These are phyloP conservation scores for Antheraea assamensis DNA, from an alignment of 2,888 invertebrate genomes.

Conservation along the genomic window DNA sequence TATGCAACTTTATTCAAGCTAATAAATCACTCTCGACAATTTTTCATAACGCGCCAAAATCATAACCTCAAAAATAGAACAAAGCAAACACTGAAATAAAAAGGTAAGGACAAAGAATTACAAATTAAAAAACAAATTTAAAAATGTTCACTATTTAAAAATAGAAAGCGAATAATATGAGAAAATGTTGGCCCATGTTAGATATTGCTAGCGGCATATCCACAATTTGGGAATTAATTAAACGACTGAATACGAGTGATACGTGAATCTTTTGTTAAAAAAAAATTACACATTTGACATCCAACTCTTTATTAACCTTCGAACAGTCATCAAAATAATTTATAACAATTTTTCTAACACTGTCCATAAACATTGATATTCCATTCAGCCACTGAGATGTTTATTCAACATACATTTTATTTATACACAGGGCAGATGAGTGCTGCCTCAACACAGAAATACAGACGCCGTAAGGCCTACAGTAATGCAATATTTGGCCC, in stretches of 20 bases:
- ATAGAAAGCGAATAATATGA: too few relatives aligned
- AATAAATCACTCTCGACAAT: too few relatives aligned
- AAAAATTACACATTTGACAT: conserved; percentile 71
- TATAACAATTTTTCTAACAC: conserved; percentile 83
- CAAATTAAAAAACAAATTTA: too few relatives aligned
- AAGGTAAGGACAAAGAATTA: too few relatives aligned
- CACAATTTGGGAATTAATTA: too few relatives aligned
- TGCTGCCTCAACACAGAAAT: conserved; percentile 65
- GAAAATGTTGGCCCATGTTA: too few relatives aligned
- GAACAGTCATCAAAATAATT: conserved; percentile 84
- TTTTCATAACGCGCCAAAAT: too few relatives aligned
- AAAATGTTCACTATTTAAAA: too few relatives aligned
- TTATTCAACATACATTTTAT: conserved; percentile 65
- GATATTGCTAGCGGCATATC: too few relatives aligned
- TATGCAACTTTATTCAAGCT: too few relatives aligned
- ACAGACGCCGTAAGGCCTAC: conserved; percentile 73
- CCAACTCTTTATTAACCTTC: conserved; percentile 84
- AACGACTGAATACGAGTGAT: neutral
- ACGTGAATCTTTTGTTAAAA: conserved; percentile 37
- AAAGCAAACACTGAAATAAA: too few relatives aligned
- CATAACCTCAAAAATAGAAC: too few relatives aligned
- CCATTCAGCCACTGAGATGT: conserved; percentile 80
- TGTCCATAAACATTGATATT: conserved; percentile 80
- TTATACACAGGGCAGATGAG: conserved; percentile 64
- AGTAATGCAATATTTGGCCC: conserved; percentile 81